Conservation (phyloP, 2,113 vertebrate species). For the Vireo altiloquus region DNA sequence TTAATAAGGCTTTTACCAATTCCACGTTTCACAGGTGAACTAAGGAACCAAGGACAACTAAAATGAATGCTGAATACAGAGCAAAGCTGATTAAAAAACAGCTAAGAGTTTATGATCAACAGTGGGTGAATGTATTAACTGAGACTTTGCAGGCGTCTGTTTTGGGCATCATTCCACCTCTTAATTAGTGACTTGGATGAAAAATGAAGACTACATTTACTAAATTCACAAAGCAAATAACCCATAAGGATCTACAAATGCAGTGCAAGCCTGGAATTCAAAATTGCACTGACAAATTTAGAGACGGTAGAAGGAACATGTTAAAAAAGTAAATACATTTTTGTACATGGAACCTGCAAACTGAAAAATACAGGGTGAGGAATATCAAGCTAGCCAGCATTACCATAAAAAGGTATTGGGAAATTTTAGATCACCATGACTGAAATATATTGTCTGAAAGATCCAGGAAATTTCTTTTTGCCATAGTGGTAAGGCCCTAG, state of each 20-base stretch:
- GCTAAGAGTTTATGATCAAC: neutral
- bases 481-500: neutral
- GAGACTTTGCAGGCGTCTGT: neutral
- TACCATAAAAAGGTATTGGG: neutral
- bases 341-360: neutral
- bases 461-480: neutral
- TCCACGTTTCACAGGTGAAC: neutral
- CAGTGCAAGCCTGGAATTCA: neutral
- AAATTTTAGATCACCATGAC: neutral
- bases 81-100: neutral
- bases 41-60: neutral
- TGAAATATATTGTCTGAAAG: neutral
- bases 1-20: neutral
- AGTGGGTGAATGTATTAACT: neutral
- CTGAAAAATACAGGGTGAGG: neutral
- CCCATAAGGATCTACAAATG: neutral
- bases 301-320: neutral
- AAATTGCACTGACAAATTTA: neutral
- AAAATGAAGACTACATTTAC: conserved; percentile 22
- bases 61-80: neutral
- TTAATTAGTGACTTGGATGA: conserved; percentile 29
- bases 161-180: conserved; percentile 46
- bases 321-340: neutral
- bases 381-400: neutral
- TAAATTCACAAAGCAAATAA: conserved; percentile 13